These are phyloP conservation scores for Sebastes kiyomatsui DNA, from an alignment of 2,797 vertebrate genomes.

Conservation along the genomic window DNA sequence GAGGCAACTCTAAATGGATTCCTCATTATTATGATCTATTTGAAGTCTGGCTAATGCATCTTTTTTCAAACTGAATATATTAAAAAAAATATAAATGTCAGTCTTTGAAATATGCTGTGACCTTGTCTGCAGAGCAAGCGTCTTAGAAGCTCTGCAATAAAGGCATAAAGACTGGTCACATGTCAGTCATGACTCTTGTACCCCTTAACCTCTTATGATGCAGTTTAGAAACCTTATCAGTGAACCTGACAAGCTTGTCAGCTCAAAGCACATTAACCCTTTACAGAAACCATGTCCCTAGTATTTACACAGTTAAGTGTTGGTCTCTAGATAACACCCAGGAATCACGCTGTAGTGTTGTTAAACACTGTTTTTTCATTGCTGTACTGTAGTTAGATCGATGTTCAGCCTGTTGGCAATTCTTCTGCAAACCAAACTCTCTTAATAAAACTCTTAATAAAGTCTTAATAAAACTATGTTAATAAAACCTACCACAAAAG, in stretches of 20 bases:
- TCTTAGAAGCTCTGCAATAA: not conserved
- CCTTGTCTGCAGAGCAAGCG: not conserved
- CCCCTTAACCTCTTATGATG: not conserved
- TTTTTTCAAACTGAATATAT: not conserved
- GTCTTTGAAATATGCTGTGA: not conserved
- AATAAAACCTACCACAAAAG: not conserved
- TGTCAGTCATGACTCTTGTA: not conserved
- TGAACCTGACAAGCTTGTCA: conserved; percentile 12
- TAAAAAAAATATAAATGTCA: no score
- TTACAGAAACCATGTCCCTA: conserved; percentile 4
- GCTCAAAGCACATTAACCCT: not conserved
- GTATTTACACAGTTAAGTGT: conserved; percentile 3
- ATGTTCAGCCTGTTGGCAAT: not conserved
- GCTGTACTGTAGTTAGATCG: not conserved
- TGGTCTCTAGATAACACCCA: not conserved
- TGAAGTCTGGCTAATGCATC: conserved; percentile 5
- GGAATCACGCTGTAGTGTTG: not conserved
- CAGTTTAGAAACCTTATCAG: not conserved
- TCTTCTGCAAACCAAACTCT: not conserved
- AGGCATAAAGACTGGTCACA: not conserved
- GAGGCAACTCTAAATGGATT: not conserved
- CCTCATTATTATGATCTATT: conserved; percentile 28
- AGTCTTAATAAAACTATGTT: no score
- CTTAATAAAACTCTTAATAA: no score
- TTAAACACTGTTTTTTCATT: not conserved